phyloP scores from a whole-genome alignment of 2,113 vertebrate species.

The Zosterops lateralis region DNA sequence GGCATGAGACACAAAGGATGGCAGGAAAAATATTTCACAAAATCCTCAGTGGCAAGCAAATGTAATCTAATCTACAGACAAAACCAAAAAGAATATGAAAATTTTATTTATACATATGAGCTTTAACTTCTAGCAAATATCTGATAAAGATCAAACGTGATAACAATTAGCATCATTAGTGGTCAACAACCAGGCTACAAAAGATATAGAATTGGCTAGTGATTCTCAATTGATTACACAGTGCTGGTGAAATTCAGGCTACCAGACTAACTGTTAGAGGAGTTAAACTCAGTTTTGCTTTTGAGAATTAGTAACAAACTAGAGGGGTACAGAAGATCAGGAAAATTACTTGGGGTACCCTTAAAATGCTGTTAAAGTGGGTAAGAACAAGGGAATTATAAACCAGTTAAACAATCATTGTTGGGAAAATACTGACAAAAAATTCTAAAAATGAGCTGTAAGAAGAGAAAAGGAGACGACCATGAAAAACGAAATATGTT shows the following conservation, averaged over 20 bases:
- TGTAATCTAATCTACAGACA: background rate
- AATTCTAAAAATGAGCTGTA: background rate
- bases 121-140: background rate
- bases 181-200: background rate
- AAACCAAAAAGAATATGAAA: background rate
- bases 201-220: background rate
- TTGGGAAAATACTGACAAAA: background rate
- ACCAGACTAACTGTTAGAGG: background rate
- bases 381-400: background rate
- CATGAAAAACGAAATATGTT: background rate
- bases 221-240: background rate
- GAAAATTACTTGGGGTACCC: background rate
- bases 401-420: background rate
- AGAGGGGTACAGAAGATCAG: background rate
- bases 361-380: background rate
- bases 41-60: background rate
- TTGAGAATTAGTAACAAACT: background rate
- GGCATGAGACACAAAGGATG: background rate
- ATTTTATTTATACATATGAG: background rate
- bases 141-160: background rate
- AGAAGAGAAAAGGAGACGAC: background rate
- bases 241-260: background rate
- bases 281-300: background rate
- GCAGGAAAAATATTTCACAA: background rate
- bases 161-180: background rate